Percentiles rank a stretch among this genome's conserved stretches.
Conservation (phyloP, 1,140 invertebrate species). For the Platorchestia sp. region DNA sequence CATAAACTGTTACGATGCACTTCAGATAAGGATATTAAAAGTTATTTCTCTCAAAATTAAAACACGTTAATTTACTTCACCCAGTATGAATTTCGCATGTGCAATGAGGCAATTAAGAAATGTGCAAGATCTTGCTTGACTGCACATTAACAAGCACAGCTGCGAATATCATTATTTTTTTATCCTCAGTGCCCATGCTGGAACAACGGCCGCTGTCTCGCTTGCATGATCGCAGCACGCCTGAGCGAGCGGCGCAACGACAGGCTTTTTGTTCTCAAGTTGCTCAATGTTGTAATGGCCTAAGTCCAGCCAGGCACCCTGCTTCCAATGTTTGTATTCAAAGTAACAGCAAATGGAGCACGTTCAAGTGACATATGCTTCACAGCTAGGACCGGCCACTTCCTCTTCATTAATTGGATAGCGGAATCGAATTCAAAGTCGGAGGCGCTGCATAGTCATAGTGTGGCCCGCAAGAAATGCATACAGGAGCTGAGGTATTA, state of each 20-base stretch:
- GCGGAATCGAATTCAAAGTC: background rate
- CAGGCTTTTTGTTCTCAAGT: background rate
- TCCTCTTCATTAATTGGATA: background rate
- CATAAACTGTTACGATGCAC: too few relatives aligned
- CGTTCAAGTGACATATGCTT: background rate
- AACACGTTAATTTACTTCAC: too few relatives aligned
- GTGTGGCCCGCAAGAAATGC: background rate
- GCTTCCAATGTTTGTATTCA: background rate
- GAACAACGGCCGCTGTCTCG: too few relatives aligned
- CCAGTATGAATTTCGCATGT: too few relatives aligned
- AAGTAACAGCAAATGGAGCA: background rate
- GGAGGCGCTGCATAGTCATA: background rate
- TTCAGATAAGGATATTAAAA: too few relatives aligned
- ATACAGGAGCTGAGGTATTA: background rate
- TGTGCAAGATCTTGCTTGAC: background rate
- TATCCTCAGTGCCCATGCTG: background rate
- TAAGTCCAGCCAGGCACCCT: background rate
- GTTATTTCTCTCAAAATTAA: too few relatives aligned
- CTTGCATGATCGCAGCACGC: too few relatives aligned
- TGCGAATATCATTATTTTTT: background rate
- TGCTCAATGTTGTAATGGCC: background rate
- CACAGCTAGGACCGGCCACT: background rate
- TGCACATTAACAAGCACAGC: background rate
- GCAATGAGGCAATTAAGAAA: too few relatives aligned
- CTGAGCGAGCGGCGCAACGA: too few relatives aligned